Conservation (phyloP, 1,140 invertebrate genomes). For the Pentalonia nigronervosa region DNA sequence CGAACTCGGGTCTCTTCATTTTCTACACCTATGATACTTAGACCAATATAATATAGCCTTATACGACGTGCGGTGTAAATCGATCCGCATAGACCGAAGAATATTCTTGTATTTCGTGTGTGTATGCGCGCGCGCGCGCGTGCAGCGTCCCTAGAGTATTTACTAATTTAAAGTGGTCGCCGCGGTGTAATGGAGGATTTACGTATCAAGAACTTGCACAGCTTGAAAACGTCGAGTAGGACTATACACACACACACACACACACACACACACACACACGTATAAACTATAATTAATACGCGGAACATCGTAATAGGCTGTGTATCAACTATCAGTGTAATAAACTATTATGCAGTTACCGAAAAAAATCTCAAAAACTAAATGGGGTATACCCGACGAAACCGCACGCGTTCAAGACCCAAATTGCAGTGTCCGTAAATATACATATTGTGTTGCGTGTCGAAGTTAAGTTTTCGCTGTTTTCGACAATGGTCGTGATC, state of each 20-base stretch:
- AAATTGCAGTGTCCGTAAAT: not conserved
- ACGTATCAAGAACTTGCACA: not conserved
- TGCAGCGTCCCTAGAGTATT: not conserved
- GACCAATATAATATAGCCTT: not conserved
- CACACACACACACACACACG: too few relatives aligned
- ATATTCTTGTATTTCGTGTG: not conserved
- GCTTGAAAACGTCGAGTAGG: not conserved
- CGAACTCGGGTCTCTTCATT: not conserved
- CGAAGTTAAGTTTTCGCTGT: too few relatives aligned
- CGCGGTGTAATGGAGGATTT: not conserved
- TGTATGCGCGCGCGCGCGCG: too few relatives aligned
- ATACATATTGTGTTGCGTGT: too few relatives aligned
- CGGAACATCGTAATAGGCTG: not conserved
- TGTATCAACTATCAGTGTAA: not conserved
- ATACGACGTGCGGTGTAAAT: not conserved
- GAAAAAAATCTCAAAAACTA: not conserved
- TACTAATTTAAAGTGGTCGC: not conserved
- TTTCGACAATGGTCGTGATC: too few relatives aligned
- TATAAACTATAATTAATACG: not conserved
- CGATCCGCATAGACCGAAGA: not conserved
- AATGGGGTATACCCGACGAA: not conserved
- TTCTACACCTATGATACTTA: not conserved
- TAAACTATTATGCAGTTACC: not conserved
- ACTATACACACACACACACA: too few relatives aligned
- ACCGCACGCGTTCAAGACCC: not conserved